A percentile compares a stretch with the other conserved stretches of the same genome.
Evolutionary conservation across 2,797 vertebrate species (phyloP).

Genomic region (Hozukius guyotensis): DNA sequence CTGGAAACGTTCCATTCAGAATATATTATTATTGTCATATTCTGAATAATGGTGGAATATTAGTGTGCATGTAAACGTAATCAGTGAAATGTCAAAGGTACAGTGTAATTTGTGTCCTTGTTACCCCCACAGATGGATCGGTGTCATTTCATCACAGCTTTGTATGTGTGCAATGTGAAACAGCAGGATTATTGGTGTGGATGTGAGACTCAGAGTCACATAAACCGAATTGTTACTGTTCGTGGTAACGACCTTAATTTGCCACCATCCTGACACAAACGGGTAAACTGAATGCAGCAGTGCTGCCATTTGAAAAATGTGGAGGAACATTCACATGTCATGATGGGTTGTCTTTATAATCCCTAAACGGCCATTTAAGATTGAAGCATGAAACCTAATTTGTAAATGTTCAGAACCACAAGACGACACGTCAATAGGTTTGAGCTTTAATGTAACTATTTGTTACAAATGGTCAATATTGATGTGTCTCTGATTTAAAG

Average conservation of each 20-base stretch:
- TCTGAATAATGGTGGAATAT: not conserved
- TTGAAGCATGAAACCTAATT: not conserved
- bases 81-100: conserved; percentile 11
- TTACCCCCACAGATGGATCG: not conserved
- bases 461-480: not conserved
- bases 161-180: conserved; percentile 9
- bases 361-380: not conserved
- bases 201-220: conserved; percentile 5
- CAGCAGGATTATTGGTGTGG: not conserved
- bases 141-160: conserved; percentile 1
- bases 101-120: not conserved
- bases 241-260: conserved; percentile 38
- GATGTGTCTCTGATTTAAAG: too few relatives aligned
- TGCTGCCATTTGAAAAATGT: not conserved
- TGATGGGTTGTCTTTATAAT: not conserved
- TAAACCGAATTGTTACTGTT: conserved; percentile 32
- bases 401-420: not conserved
- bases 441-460: not conserved
- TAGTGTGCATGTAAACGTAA: not conserved
- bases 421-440: too few relatives aligned
- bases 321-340: not conserved
- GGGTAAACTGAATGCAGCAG: conserved; percentile 7
- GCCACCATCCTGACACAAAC: conserved; percentile 5
- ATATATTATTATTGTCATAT: not conserved
- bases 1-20: not conserved